Percentiles rank a stretch among this genome's conserved stretches.
Conservation (phyloP, 1,140 invertebrate species). For the Homalodisca vitripennis region DNA sequence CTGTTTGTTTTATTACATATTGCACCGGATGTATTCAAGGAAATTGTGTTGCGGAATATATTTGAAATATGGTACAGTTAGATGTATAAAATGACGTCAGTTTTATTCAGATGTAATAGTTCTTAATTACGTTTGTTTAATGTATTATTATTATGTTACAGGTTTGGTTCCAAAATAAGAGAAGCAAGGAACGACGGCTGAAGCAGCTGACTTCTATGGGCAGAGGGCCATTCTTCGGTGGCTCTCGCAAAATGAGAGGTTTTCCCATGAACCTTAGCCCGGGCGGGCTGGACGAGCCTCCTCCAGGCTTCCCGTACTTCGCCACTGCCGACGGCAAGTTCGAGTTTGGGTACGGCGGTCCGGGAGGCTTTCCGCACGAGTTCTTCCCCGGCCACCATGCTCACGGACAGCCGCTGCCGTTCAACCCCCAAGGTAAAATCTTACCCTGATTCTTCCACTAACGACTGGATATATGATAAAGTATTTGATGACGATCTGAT, state of each 20-base stretch:
- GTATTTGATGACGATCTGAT: constrained; percentile 19
- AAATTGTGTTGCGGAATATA: too few species aligned
- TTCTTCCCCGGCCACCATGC: constrained; percentile 79
- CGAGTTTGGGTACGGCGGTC: constrained; percentile 84
- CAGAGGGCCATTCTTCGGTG: constrained; percentile 83
- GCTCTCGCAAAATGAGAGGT: constrained; percentile 84
- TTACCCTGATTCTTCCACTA: not conserved
- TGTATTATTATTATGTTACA: constrained; percentile 54
- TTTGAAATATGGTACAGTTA: too few species aligned
- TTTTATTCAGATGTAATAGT: too few species aligned
- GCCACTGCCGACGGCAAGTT: constrained; percentile 79
- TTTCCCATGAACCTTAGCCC: constrained; percentile 88
- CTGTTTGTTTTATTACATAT: too few species aligned
- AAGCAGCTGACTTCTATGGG: constrained; percentile 93
- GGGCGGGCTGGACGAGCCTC: constrained; percentile 73
- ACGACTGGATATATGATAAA: not conserved
- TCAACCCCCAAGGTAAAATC: constrained; percentile 43
- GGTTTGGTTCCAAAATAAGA: constrained; percentile 99
- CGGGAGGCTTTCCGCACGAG: constrained; percentile 84
- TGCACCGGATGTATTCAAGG: too few species aligned
- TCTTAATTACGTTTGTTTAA: too few species aligned
- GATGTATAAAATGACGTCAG: too few species aligned
- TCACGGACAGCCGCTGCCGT: constrained; percentile 53
- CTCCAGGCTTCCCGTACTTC: constrained; percentile 80
- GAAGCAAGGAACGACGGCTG: constrained; percentile 94